These are phyloP conservation scores for Xiphophorus couchianus DNA, from an alignment of 2,113 vertebrate genomes.

Conservation along the genomic window DNA sequence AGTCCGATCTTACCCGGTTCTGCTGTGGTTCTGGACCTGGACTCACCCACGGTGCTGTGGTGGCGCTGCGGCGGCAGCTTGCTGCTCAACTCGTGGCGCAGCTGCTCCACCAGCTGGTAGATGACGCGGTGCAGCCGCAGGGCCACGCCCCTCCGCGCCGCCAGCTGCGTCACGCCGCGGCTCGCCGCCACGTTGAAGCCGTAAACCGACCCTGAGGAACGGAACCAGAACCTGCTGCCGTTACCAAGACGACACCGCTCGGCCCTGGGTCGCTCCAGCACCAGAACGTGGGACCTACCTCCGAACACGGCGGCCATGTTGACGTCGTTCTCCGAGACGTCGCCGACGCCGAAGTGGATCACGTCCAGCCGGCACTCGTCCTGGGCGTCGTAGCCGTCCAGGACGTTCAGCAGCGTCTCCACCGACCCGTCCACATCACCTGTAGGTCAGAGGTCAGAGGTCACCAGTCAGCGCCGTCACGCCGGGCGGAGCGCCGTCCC, in stretches of 20 bases:
- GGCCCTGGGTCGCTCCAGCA: no score
- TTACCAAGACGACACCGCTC: no score
- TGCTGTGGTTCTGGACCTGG: no score
- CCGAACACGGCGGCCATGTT: conserved; percentile 87
- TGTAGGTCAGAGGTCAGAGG: conserved; percentile 48
- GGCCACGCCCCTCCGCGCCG: conserved; percentile 82
- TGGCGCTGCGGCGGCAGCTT: conserved; percentile 75
- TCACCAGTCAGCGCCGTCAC: neutral
- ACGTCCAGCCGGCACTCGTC: conserved; percentile 88
- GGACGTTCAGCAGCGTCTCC: conserved; percentile 88
- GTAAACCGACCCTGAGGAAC: conserved; percentile 84
- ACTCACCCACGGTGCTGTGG: conserved; percentile 83
- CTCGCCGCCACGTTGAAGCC: conserved; percentile 89
- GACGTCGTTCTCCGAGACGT: conserved; percentile 90
- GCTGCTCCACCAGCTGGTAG: conserved; percentile 89
- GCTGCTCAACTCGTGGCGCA: conserved; percentile 86
- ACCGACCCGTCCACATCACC: conserved; percentile 95
- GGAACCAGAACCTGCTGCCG: neutral
- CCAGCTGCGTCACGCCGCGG: conserved; percentile 81
- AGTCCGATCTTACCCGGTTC: no score
- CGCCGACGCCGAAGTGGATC: conserved; percentile 91
- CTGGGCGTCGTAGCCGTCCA: conserved; percentile 88
- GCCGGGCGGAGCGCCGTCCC: neutral
- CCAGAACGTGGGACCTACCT: conserved; percentile 69
- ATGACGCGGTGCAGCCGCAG: conserved; percentile 88